phyloP scores from a whole-genome alignment of 2,797 vertebrate genomes.

The Nothura maculosa region DNA sequence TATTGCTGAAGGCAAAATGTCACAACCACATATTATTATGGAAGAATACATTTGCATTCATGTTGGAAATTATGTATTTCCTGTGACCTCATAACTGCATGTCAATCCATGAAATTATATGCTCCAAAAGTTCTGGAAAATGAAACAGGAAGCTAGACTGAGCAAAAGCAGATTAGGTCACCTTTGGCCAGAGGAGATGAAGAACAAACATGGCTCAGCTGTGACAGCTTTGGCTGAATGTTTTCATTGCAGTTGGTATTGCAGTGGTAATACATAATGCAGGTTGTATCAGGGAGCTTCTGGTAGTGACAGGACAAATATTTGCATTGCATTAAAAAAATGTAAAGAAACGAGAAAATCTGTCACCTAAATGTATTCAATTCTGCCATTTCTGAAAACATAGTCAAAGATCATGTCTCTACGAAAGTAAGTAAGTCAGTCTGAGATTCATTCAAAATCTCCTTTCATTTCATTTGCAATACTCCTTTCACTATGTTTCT shows the following conservation, averaged over 20 bases:
- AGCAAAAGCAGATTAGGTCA: constrained; percentile 37
- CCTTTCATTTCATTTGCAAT: background rate
- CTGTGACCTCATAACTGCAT: background rate
- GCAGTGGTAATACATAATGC: constrained; percentile 3
- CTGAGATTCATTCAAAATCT: background rate
- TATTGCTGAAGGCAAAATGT: background rate
- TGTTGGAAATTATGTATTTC: background rate
- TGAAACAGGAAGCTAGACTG: constrained; percentile 25
- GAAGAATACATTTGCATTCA: background rate
- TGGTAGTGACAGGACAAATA: background rate
- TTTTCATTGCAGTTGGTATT: background rate
- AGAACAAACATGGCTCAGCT: background rate
- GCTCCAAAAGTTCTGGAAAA: constrained; percentile 22
- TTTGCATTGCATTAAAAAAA: background rate
- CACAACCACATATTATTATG: background rate
- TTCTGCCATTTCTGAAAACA: background rate
- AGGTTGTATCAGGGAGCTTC: background rate
- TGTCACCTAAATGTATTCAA: background rate
- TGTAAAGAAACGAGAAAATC: background rate
- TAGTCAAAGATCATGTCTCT: background rate
- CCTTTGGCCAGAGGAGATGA: background rate
- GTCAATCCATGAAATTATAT: background rate
- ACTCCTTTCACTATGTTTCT: background rate
- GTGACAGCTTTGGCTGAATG: constrained; percentile 34
- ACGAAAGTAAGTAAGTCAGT: background rate